These are phyloP conservation scores for Lampropteryx suffumata DNA, from an alignment of 2,888 invertebrate genomes.

Conservation along the genomic window DNA sequence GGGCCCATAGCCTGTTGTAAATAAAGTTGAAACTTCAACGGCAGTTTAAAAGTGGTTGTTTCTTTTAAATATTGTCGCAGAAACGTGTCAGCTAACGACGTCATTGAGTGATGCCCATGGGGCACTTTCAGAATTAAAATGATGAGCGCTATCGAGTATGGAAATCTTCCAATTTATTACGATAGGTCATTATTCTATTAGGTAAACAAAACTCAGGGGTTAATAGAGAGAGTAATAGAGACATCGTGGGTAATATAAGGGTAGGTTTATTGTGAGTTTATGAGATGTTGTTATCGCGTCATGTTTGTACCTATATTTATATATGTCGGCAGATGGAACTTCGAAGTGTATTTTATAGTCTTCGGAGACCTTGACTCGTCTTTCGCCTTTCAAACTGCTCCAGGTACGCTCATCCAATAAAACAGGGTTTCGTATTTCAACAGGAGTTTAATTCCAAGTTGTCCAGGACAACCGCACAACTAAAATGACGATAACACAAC, in stretches of 20 bases:
- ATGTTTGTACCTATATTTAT: background rate
- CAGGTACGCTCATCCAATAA: too few relatives aligned
- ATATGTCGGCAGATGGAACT: too few relatives aligned
- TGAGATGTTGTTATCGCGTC: constrained; percentile 31
- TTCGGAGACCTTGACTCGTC: too few relatives aligned
- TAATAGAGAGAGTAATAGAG: constrained; percentile 60
- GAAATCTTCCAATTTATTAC: constrained; percentile 82
- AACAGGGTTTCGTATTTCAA: too few relatives aligned
- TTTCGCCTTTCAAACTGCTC: too few relatives aligned
- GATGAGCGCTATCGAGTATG: constrained; percentile 79
- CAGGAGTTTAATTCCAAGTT: too few relatives aligned
- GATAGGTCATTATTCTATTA: constrained; percentile 81
- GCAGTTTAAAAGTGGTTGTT: background rate
- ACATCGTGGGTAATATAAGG: constrained; percentile 65
- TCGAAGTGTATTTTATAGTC: too few relatives aligned
- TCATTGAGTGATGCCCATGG: constrained; percentile 65
- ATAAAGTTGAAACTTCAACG: constrained; percentile 27
- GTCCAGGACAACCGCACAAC: too few relatives aligned
- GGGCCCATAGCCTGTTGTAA: background rate
- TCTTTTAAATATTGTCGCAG: constrained; percentile 31
- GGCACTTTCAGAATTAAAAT: constrained; percentile 80
- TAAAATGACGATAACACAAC: too few relatives aligned
- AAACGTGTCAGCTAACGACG: constrained; percentile 64
- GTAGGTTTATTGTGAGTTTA: constrained; percentile 43
- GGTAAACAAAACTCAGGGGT: constrained; percentile 75